A percentile compares a stretch with the other conserved stretches of the same genome.
These are phyloP conservation scores for Neocrepidodera transversa DNA, from an alignment of 2,888 invertebrate species.

Conservation along the genomic window DNA sequence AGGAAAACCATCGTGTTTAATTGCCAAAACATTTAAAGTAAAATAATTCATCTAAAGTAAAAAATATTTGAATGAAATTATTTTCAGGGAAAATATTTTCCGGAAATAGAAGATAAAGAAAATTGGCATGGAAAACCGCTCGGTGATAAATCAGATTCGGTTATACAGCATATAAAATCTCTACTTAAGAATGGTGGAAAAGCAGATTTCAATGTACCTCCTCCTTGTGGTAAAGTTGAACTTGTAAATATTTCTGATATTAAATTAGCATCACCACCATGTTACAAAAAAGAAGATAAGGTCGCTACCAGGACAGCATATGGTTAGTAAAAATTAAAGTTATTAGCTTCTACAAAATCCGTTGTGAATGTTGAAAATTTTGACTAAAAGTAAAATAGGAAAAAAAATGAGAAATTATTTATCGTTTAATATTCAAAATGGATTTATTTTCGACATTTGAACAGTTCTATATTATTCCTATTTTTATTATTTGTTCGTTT, in stretches of 20 bases:
- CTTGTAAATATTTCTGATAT: constrained; percentile 73
- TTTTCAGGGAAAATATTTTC: constrained; percentile 81
- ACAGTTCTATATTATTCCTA: too few relatives aligned
- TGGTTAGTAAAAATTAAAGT: too few relatives aligned
- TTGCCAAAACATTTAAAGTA: constrained; percentile 91
- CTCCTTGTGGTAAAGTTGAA: constrained; percentile 74
- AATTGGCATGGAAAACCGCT: constrained; percentile 99
- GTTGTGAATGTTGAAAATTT: too few relatives aligned
- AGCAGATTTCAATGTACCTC: constrained; percentile 62
- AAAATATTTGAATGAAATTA: too few relatives aligned
- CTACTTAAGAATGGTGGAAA: constrained; percentile 74
- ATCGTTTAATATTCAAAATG: too few relatives aligned
- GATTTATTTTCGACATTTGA: too few relatives aligned
- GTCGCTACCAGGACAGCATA: constrained; percentile 93
- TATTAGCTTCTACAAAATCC: too few relatives aligned
- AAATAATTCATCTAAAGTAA: constrained; percentile 35
- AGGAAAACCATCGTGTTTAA: constrained; percentile 87
- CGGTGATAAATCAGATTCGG: constrained; percentile 77
- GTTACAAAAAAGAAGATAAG: constrained; percentile 77
- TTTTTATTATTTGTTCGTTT: too few relatives aligned
- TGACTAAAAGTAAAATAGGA: too few relatives aligned
- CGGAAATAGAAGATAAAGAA: constrained; percentile 86
- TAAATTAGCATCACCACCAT: constrained; percentile 78
- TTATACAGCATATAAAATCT: constrained; percentile 70
- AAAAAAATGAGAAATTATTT: too few relatives aligned